These are phyloP conservation scores for Eutrigla gurnardus DNA, from an alignment of 2,797 vertebrate genomes.

Conservation along the genomic window DNA sequence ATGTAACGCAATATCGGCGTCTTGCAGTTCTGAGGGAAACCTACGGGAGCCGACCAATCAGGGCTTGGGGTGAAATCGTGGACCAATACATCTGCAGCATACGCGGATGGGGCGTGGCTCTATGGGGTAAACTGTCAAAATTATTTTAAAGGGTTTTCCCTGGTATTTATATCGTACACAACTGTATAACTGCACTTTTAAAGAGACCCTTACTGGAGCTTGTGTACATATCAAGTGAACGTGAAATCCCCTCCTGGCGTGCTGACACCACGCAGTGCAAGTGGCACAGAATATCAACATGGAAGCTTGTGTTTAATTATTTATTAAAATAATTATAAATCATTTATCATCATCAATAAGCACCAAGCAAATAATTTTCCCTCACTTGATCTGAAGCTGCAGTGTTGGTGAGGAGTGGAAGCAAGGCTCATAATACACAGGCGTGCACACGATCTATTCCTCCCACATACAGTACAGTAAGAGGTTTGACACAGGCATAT, in stretches of 20 bases:
- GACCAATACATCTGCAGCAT: conserved; percentile 83
- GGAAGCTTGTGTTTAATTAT: conserved; percentile 70
- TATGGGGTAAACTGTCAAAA: conserved; percentile 96
- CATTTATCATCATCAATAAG: conserved; percentile 77
- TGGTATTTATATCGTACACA: conserved; percentile 84
- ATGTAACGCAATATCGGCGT: conserved; percentile 99
- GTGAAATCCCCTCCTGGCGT: not conserved
- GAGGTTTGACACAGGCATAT: conserved; percentile 58
- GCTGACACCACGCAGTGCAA: conserved; percentile 27
- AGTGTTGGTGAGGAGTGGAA: conserved; percentile 56
- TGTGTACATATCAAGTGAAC: conserved; percentile 13
- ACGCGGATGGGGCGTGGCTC: conserved; percentile 83
- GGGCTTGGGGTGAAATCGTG: conserved; percentile 80
- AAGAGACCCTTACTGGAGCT: conserved; percentile 58
- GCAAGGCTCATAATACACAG: conserved; percentile 50
- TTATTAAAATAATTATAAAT: conserved; percentile 77
- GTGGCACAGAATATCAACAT: conserved; percentile 58
- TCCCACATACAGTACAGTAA: conserved; percentile 72
- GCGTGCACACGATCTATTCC: conserved; percentile 66
- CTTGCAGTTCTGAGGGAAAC: conserved; percentile 98
- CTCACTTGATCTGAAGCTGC: conserved; percentile 53
- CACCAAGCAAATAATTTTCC: conserved; percentile 59
- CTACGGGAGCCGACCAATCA: conserved; percentile 89
- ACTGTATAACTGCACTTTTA: conserved; percentile 71
- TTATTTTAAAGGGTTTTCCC: conserved; percentile 96